Percentiles rank a stretch among this genome's conserved stretches.
These are phyloP conservation scores for Neopelma chrysocephalum DNA, from an alignment of 2,797 vertebrate species.

Conservation along the genomic window DNA sequence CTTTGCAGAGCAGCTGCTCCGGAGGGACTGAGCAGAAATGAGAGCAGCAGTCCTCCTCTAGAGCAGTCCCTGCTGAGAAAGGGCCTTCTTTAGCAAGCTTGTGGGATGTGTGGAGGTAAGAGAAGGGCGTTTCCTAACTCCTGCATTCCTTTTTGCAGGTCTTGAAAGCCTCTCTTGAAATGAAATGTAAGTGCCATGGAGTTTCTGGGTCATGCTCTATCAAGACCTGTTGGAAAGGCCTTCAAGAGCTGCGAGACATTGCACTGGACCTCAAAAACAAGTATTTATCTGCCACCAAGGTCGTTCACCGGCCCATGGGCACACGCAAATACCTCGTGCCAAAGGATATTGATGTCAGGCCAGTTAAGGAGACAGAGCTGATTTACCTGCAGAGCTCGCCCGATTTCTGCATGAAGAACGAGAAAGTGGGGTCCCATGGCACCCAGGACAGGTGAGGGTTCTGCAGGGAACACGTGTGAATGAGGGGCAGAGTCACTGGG, in stretches of 20 bases:
- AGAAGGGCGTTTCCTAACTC: constrained; percentile 3
- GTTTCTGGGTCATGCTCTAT: constrained; percentile 98
- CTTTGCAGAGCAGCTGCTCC: neutral
- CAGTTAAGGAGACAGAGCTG: constrained; percentile 93
- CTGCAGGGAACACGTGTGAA: neutral
- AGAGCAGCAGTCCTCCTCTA: neutral
- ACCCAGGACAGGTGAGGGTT: constrained; percentile 93
- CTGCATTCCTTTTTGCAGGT: constrained; percentile 76
- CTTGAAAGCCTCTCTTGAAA: constrained; percentile 89
- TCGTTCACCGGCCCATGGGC: constrained; percentile 93
- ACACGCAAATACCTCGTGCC: constrained; percentile 97
- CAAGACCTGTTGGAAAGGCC: constrained; percentile 96
- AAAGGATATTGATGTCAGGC: constrained; percentile 96
- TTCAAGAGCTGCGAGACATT: constrained; percentile 92
- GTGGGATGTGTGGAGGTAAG: neutral
- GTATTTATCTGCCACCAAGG: constrained; percentile 96
- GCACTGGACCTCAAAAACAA: constrained; percentile 94
- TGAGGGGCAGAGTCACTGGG: neutral
- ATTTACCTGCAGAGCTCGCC: constrained; percentile 97
- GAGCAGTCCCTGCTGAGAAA: neutral
- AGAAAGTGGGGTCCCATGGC: constrained; percentile 92
- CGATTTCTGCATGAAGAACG: constrained; percentile 93
- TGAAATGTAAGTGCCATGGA: constrained; percentile 99
- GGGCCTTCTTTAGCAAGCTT: neutral
- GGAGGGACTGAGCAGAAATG: neutral